These are phyloP conservation scores for Sibirionetta formosa DNA, from an alignment of 2,797 vertebrate species.

Conservation along the genomic window DNA sequence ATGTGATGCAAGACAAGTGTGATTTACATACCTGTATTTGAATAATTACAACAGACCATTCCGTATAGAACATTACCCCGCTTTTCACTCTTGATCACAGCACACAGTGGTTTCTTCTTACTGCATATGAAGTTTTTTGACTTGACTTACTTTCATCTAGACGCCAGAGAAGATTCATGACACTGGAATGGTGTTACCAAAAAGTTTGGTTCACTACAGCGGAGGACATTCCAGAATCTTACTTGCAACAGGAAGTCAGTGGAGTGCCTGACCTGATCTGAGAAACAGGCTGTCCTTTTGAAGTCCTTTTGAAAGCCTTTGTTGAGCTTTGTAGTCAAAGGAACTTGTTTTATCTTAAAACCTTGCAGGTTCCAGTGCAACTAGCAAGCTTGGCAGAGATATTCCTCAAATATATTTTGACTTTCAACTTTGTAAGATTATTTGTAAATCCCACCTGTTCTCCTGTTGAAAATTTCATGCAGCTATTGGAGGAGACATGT, in stretches of 20 bases:
- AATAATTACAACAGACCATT: not conserved
- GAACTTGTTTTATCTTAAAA: not conserved
- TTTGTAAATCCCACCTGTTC: not conserved
- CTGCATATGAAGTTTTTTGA: not conserved
- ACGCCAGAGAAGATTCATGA: not conserved
- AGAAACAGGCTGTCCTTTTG: not conserved
- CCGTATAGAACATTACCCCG: not conserved
- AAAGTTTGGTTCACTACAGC: not conserved
- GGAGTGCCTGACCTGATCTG: not conserved
- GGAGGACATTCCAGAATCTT: not conserved
- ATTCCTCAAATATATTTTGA: not conserved
- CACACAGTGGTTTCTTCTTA: not conserved
- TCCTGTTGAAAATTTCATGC: not conserved
- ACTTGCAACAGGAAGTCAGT: not conserved
- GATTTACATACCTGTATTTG: not conserved
- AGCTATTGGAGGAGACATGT: not conserved
- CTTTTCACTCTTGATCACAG: not conserved
- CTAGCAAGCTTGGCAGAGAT: not conserved
- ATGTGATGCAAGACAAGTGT: not conserved
- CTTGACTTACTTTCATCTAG: not conserved
- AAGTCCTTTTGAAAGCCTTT: not conserved
- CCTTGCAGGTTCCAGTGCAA: not conserved
- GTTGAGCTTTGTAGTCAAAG: not conserved
- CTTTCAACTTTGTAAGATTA: not conserved
- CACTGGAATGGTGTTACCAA: not conserved